phyloP scores from a whole-genome alignment of 1,140 invertebrate genomes.

The Drosophila repletoides region DNA sequence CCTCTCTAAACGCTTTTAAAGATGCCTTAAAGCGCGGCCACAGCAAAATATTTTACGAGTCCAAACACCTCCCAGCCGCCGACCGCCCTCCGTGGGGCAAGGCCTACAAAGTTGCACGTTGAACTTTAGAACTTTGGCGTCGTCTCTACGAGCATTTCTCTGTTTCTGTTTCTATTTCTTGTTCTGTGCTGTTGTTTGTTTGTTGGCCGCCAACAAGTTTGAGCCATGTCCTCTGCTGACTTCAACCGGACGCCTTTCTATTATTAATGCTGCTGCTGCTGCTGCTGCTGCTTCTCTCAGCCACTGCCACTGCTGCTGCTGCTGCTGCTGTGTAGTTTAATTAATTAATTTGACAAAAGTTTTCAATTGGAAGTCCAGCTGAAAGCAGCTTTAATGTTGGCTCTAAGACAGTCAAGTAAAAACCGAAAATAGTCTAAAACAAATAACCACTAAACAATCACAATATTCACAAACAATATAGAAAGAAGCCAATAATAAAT shows the following conservation, averaged over 20 bases:
- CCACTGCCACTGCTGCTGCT: neutral
- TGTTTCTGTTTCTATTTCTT: slow-evolving; percentile 2
- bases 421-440: neutral
- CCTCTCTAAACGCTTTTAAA: slow-evolving; percentile 68
- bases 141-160: neutral
- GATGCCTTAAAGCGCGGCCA: slow-evolving; percentile 53
- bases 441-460: slow-evolving; percentile 15
- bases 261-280: slow-evolving; percentile 62
- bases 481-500: slow-evolving; percentile 24
- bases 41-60: slow-evolving; percentile 39
- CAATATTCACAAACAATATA: neutral
- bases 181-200: slow-evolving; percentile 59
- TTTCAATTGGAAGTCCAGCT: slow-evolving; percentile 64
- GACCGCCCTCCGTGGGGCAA: neutral
- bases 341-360: slow-evolving; percentile 80
- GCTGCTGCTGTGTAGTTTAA: slow-evolving; percentile 65
- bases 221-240: slow-evolving; percentile 52
- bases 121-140: slow-evolving; percentile 71
- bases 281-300: neutral
- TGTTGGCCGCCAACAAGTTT: slow-evolving; percentile 48
- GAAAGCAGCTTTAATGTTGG: slow-evolving; percentile 17
- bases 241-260: slow-evolving; percentile 71
- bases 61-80: neutral
- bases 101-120: slow-evolving; percentile 65
- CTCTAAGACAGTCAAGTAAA: neutral